phyloP scores from a whole-genome alignment of 1,140 invertebrate species.

The Lasaia peninsularis region DNA sequence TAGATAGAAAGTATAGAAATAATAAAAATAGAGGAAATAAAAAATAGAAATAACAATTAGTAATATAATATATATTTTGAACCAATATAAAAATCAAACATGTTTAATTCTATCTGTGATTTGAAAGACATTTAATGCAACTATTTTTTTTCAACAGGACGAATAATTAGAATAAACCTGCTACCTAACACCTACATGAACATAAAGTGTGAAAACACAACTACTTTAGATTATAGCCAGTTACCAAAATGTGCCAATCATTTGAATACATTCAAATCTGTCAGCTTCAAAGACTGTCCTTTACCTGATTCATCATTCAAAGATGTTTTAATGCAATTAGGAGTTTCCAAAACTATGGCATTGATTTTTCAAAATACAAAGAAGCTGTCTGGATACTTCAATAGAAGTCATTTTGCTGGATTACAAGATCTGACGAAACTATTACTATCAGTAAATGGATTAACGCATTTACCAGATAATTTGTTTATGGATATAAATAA shows the following conservation, averaged over 20 bases:
- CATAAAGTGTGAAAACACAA: slow-evolving; percentile 60
- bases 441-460: slow-evolving; percentile 68
- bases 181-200: slow-evolving; percentile 62
- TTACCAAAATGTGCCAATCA: slow-evolving; percentile 61
- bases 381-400: slow-evolving; percentile 69
- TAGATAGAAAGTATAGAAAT: too few species aligned
- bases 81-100: background rate
- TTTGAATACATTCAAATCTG: slow-evolving; percentile 56
- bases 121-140: slow-evolving; percentile 5
- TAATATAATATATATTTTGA: too few species aligned
- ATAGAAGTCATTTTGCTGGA: slow-evolving; percentile 74
- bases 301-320: slow-evolving; percentile 62
- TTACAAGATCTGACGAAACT: slow-evolving; percentile 72
- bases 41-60: too few species aligned
- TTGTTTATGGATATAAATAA: slow-evolving; percentile 78
- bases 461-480: slow-evolving; percentile 78
- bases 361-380: slow-evolving; percentile 71
- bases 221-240: slow-evolving; percentile 56
- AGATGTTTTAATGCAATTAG: slow-evolving; percentile 59
- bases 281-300: slow-evolving; percentile 71
- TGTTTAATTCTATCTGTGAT: background rate
- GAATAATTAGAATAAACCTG: slow-evolving; percentile 56
- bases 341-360: slow-evolving; percentile 59
- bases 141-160: slow-evolving; percentile 47
- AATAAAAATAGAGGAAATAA: too few species aligned